Base-by-base conservation (phyloP, 2,888 invertebrate species). In the Aspidiotus destructor region DNA sequence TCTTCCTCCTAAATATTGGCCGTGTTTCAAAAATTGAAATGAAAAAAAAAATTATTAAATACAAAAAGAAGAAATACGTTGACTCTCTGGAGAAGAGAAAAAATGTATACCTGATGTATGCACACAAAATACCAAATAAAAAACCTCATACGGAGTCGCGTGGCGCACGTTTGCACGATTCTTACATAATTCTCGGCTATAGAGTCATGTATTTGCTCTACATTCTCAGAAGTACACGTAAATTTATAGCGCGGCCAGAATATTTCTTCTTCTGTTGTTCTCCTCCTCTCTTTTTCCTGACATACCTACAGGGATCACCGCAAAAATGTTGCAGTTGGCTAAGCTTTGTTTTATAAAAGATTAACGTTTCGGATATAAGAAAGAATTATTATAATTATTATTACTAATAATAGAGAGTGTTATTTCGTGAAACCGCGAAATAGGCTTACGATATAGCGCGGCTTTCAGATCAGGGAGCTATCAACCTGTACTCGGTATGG, bases 111-210 rank as follows among this genome's bases (percentile, higher is more conserved):
- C 28, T 28, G 28, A 28, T 28, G 28, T 28, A 28, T 28, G 28
- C 5, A 28, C 28, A 28, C 28, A 28, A 28, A 28, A 28, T 28
- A 28, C 28, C 28, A 28, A 28, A 28, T 28, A 41, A 64, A 63
- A 63, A 62, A 52, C 48, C 41, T 15, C 67, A 16, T 64, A 64
- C 40, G 40, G 11, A 58, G 67, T 67, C 67, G 67, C 67, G 67
- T 67, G 67, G 58, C 67, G 58, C 67, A 67, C 67, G 67, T 57
- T 67, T 67, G 42, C 60, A 67, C 67, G 48, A 48, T 48, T 48
- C 48, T 48, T 48, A 48, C 48, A n/a, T 48, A 48, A 48, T 48
- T 48, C n/a, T 13, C n/a, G 6, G 48, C 48, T 48, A 48, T n/a
- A 28, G 28, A 48, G 48, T 48, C 48, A 48, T 48, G 48, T 48